Base-by-base conservation (phyloP, 2,113 vertebrate genomes). In the Leptocoma aspasia region DNA sequence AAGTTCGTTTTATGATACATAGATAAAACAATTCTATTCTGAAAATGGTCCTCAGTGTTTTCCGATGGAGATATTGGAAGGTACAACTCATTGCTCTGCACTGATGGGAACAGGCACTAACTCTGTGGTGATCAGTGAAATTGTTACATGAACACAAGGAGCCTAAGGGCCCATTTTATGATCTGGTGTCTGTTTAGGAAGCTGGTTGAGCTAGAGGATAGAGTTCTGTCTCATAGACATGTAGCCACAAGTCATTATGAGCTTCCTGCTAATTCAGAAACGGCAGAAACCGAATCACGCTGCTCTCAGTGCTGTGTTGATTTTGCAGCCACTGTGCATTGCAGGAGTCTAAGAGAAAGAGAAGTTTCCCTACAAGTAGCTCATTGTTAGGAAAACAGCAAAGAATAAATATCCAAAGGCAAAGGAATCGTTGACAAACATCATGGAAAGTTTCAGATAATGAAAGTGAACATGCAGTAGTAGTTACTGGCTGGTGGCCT, bases 171-270 rank as follows among this genome's bases (percentile, higher is more conserved):
- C 37, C 4, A 2, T 83, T 93, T 92, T 88, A 86, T 0, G 2
- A 31, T 70, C 79, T 85, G 2, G 1, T 59, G 79, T 69, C 90
- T 77, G 21, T 63, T 77, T 61, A 88, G 75, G 49, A 86, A 79
- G 71, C 52, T 68, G 77, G 39, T 27, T 1, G 19, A 83, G 61
- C 54, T 90, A 11, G 28, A 73, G 85, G 52, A 60, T 57, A 22
- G 35, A 31, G 27, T 75, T 93, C 45, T 37, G 72, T 90, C 83
- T 89, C 17, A 1, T 42, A 50, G 79, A 86, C 0, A 0, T 73
- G 64, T 94, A 86, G 82, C 90, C 86, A 78, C 87, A 80, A 91
- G 75, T 94, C 71, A 24, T 95, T 73, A 76, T 26, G 63, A 82
- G 50, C 71, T 94, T 87, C 84, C 93, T 87, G 70, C 89, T 76